Evolutionary conservation across 2,797 vertebrate species (phyloP), one percentile per base, ranked within the genome.

Genomic region (Sebastes glaucus): DNA sequence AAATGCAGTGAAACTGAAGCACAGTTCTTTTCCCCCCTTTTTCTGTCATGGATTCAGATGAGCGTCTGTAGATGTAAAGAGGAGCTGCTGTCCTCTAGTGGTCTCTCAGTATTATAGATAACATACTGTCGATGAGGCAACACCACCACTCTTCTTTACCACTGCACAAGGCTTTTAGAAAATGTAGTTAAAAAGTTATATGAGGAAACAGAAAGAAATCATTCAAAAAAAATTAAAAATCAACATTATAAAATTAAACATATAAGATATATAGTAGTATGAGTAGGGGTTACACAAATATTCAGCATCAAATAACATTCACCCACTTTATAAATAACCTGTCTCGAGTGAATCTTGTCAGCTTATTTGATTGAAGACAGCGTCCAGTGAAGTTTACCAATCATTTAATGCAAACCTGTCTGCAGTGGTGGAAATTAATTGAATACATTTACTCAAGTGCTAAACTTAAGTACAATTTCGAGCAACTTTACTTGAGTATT

Each of bases 1-100:
- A 25, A 63, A 63, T 49, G 4, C 20, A 68, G 57, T 49, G 33
- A 49, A 20, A 61, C 3, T 64, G 14, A 59, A 62, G 38, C 13
- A 20, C 14, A 55, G 4, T 67, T 38, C 8, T 62, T 63, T 46
- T 1, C 2, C 3, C 14, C 30, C 22, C 1, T 4, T 30, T 32
- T 22, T 32, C 22, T 28, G 13, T 61, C 42, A 13, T 60, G 10
- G 30, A 77, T 33, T 74, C 8, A 59, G 32, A 63, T 11, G 11
- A 68, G 10, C 16, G 42, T 18, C 25, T 57, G 6, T 38, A 11
- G 1, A 30, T 80, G 11, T 4, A 59, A 46, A 63, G 70, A 68
- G 46, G 7, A 49, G 25, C 38, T 90, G 68, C 87, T 87, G 87
- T n/a, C 85, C 86, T 86, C 92, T 89, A 80, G 86, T 85, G 92